Conservation (phyloP, 2,888 invertebrate genomes). For the Neoscelio sp. region DNA sequence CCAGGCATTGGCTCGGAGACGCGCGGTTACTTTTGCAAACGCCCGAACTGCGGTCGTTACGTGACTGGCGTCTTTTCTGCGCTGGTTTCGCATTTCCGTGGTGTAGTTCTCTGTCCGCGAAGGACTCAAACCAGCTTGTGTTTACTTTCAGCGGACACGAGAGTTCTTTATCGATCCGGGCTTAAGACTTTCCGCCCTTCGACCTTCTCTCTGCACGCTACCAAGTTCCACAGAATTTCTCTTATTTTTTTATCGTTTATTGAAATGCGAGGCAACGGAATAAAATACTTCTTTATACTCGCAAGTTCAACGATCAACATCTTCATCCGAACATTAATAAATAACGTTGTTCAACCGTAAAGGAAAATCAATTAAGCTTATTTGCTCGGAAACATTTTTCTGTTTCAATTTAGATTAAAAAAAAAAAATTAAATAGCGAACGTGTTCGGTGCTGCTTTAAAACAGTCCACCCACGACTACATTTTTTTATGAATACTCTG, state of each 20-base stretch:
- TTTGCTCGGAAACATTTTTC: neutral
- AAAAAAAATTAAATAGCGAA: too few species aligned
- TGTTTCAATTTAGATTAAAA: neutral
- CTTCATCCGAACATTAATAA: neutral
- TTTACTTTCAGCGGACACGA: slow-evolving; percentile 63
- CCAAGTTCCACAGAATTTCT: slow-evolving; percentile 8
- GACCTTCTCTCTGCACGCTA: slow-evolving; percentile 50
- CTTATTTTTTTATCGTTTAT: slow-evolving; percentile 42
- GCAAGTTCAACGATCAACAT: slow-evolving; percentile 3
- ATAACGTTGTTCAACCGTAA: slow-evolving; percentile 16
- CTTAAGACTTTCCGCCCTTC: slow-evolving; percentile 53
- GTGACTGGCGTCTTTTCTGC: slow-evolving; percentile 61
- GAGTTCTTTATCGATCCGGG: slow-evolving; percentile 60
- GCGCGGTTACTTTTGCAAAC: slow-evolving; percentile 43
- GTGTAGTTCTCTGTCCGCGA: slow-evolving; percentile 47
- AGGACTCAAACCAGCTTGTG: slow-evolving; percentile 49
- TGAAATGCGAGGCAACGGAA: slow-evolving; percentile 36
- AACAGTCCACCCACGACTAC: too few species aligned
- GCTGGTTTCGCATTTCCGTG: slow-evolving; percentile 49
- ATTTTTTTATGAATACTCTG: too few species aligned
- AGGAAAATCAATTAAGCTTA: slow-evolving; percentile 8
- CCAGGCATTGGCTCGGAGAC: slow-evolving; percentile 1
- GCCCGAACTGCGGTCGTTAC: slow-evolving; percentile 60
- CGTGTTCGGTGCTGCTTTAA: neutral
- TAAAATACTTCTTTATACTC: slow-evolving; percentile 11